phyloP scores from a whole-genome alignment of 2,797 vertebrate species.

The Sebastes cheni region DNA sequence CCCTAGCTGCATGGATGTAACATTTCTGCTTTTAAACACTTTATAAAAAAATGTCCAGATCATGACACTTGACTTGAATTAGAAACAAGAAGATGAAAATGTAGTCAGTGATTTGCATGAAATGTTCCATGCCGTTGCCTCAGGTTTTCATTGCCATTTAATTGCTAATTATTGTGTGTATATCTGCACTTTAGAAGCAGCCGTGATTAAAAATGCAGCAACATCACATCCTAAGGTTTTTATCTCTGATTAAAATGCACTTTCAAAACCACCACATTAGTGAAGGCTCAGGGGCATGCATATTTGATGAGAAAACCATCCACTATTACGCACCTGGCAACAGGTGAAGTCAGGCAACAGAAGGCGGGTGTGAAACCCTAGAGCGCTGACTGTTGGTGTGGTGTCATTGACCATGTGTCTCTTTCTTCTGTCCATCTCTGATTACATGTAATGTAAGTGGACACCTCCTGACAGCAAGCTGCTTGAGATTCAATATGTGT shows the following conservation, averaged over 20 bases:
- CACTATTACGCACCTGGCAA: conserved; percentile 65
- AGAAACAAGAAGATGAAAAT: neutral
- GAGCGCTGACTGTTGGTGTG: conserved; percentile 50
- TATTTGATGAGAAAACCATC: conserved; percentile 76
- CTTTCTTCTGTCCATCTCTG: conserved; percentile 48
- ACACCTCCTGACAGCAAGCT: conserved; percentile 40
- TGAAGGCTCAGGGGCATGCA: conserved; percentile 60
- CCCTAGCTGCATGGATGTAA: neutral
- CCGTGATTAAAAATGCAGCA: conserved; percentile 35
- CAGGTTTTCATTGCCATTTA: conserved; percentile 33
- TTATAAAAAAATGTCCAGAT: neutral
- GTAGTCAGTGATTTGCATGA: conserved; percentile 2
- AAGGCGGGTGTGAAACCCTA: conserved; percentile 74
- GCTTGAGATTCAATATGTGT: conserved; percentile 13
- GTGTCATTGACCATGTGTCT: conserved; percentile 51
- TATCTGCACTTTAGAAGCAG: conserved; percentile 23
- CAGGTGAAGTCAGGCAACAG: conserved; percentile 69
- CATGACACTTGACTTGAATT: neutral
- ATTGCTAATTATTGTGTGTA: conserved; percentile 34
- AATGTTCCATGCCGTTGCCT: conserved; percentile 1
- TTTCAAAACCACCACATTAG: conserved; percentile 39
- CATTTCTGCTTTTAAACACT: neutral
- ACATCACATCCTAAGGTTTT: conserved; percentile 11
- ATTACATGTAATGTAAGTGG: conserved; percentile 59
- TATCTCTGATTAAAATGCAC: conserved; percentile 43